A percentile compares a stretch with the other conserved stretches of the same genome.
These are phyloP conservation scores for Xenus cinereus DNA, from an alignment of 2,113 vertebrate genomes.

Conservation along the genomic window DNA sequence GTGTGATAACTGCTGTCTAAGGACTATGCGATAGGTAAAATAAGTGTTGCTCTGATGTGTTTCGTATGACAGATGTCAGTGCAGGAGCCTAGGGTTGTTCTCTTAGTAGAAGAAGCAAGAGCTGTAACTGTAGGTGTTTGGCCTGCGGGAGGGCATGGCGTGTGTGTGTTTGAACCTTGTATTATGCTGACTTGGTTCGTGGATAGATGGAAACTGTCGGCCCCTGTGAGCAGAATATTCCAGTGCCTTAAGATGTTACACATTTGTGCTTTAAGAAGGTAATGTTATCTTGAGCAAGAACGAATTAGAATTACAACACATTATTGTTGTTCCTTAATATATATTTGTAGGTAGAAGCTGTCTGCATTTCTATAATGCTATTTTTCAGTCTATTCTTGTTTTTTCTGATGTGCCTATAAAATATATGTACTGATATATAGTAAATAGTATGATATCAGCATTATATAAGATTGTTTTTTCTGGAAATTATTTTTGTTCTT, in stretches of 20 bases:
- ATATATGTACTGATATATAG: neutral
- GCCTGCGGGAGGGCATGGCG: neutral
- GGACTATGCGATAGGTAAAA: accelerated
- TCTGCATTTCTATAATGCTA: neutral
- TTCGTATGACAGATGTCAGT: neutral
- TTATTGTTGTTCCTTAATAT: neutral
- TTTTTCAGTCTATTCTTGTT: neutral
- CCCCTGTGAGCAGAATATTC: neutral
- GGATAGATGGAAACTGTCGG: neutral
- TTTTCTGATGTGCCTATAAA: neutral
- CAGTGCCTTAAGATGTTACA: neutral
- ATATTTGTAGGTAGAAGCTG: neutral
- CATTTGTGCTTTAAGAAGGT: neutral
- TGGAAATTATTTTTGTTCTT: neutral
- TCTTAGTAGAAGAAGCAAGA: neutral
- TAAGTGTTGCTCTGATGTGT: neutral
- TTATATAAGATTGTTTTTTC: neutral
- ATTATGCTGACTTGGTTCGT: neutral
- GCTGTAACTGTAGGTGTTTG: neutral
- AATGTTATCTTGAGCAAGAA: neutral
- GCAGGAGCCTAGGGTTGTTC: neutral
- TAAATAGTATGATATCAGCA: neutral
- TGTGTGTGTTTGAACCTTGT: neutral
- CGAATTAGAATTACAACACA: neutral
- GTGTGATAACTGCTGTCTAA: neutral